These are phyloP conservation scores for Protosalanx chinensis DNA, from an alignment of 2,797 vertebrate species.

Conservation along the genomic window DNA sequence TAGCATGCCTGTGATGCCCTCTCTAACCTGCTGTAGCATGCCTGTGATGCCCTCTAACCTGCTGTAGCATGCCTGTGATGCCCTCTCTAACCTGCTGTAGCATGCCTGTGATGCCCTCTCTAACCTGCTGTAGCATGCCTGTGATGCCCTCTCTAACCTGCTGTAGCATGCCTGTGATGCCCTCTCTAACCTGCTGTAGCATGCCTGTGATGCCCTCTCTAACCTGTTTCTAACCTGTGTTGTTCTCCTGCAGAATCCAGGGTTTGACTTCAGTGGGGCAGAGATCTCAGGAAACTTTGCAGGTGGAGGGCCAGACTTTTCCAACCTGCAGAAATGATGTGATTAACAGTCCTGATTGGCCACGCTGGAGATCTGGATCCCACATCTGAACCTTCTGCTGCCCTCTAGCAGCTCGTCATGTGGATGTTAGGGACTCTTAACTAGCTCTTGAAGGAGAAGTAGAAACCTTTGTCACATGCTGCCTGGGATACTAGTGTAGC, in stretches of 20 bases:
- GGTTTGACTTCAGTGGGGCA: constrained; percentile 98
- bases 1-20: no score
- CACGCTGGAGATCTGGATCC: neutral
- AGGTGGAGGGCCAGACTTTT: constrained; percentile 94
- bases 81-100: no score
- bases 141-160: no score
- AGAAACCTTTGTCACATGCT: no score
- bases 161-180: no score
- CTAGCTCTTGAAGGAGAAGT: neutral
- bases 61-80: no score
- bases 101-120: no score
- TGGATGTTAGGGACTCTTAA: neutral
- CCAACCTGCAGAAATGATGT: constrained; percentile 83
- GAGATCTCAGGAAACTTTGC: constrained; percentile 97
- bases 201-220: neutral
- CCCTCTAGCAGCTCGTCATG: no score
- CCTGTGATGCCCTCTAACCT: no score
- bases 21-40: no score
- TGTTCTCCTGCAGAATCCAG: constrained; percentile 82
- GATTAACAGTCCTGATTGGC: neutral
- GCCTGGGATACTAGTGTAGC: no score
- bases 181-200: neutral
- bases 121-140: no score
- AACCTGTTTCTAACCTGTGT: neutral
- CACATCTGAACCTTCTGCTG: neutral